Evolutionary conservation across 1,140 invertebrate genomes (phyloP), one percentile per base, ranked within the genome.

Genomic region (Drusus annulatus): DNA sequence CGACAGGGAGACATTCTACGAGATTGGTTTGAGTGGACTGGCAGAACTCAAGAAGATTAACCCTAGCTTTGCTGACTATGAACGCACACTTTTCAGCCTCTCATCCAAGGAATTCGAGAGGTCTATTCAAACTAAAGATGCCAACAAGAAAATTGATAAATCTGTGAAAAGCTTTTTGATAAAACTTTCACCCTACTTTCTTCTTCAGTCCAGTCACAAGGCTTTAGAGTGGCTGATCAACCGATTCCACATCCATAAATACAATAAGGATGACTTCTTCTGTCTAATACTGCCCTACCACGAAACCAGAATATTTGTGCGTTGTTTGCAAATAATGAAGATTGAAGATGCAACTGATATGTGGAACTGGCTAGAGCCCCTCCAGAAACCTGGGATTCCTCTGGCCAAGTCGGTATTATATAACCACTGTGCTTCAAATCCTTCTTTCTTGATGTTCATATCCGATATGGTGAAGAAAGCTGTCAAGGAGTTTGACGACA

Each of bases 151-250:
- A 85, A 87, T 99, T 19, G 91, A 98, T 89, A 86, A 90, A 54
- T 90, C 90, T 10, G 95, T 99, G n/a, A 91, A 92, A 68, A 93
- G 94, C 78, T 98, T 98, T 89, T 86, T 98, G 0, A 86, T 94
- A 51, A 88, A 94, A 51, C 83, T 98, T 10, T 96, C 97, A 0
- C 97, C 97, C 5, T 98, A 97, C 87, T 94, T 98, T 84, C 87
- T 97, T 50, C 86, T 97, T 0, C 94, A 94, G 85, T 92, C 95
- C 15, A 92, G 96, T 10, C 96, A 98, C 77, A 96, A 98, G 91
- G 93, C 95, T 21, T 87, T 99, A 25, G 98, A 99, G 91, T 99
- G 97, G 98, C 90, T 99, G 2, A 93, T 98, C 63, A 92, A 95
- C 80, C 93, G 97, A 84, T 98, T 95, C 87, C 93, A 94, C 63